These are phyloP conservation scores for Rhipidura dahli DNA, from an alignment of 2,113 vertebrate species.

Conservation along the genomic window DNA sequence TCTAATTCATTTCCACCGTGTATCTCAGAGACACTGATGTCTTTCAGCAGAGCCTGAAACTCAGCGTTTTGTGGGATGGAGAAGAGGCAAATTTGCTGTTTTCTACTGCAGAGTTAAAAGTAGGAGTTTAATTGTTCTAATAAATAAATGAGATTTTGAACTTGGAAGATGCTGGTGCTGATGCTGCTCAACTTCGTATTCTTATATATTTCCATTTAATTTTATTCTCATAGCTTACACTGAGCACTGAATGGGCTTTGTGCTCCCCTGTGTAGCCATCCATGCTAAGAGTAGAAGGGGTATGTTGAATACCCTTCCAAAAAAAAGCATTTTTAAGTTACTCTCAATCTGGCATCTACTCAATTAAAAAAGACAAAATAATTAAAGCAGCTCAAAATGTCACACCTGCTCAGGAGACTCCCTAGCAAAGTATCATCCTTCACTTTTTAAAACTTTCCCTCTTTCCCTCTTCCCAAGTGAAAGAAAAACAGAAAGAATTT, in stretches of 20 bases:
- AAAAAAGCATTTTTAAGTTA: not conserved
- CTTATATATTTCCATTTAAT: not conserved
- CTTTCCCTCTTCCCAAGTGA: not conserved
- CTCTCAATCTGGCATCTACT: not conserved
- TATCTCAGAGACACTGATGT: not conserved
- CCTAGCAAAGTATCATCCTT: not conserved
- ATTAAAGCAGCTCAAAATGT: not conserved
- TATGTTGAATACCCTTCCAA: not conserved
- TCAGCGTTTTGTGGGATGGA: not conserved
- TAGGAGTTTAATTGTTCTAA: not conserved
- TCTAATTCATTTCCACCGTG: constrained; percentile 34
- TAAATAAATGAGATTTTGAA: not conserved
- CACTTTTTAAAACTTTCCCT: not conserved
- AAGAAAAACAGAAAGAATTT: not conserved
- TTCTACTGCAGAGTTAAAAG: not conserved
- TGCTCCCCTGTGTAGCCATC: not conserved
- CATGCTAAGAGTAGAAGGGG: not conserved
- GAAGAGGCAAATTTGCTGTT: not conserved
- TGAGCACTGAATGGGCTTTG: not conserved
- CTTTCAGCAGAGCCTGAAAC: not conserved
- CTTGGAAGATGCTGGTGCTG: not conserved
- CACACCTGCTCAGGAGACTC: not conserved
- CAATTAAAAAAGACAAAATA: not conserved
- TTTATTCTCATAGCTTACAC: not conserved
- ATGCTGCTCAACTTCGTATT: not conserved